Evolutionary conservation across 1,140 invertebrate species (phyloP), one percentile per base, ranked within the genome.

Genomic region (Amphibalanus amphitrite): DNA sequence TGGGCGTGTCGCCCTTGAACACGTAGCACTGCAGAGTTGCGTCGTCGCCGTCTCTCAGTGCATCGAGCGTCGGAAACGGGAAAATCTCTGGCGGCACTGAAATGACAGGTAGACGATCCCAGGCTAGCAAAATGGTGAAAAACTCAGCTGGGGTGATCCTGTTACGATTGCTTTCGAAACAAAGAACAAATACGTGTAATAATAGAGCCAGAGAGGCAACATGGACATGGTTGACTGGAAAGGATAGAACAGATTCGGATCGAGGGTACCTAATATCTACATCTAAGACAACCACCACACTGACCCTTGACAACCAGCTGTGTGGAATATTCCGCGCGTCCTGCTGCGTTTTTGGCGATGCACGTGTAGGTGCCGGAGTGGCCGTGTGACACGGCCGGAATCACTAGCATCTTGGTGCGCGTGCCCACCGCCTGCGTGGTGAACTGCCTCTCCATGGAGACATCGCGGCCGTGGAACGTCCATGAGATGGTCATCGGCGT

Each of bases 1-100:
- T 83, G 1, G 91, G 91, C 72, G 87, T 82, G 78, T 93, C 91
- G 38, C 91, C 91, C 79, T 92, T 92, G 75, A 87, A 86, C 13
- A 95, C 87, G 26, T 89, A 87, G 81, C 93, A 96, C n/a, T 86
- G 85, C 40, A 89, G 81, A 76, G 74, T 73, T 29, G 74, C 75
- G 69, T 75, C 73, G 73, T 74, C 75, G 28, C 75, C 75, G 64
- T 74, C 74, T 23, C 72, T 73, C 38, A 76, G 74, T 72, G 74
- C 74, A 59, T 74, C 74, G 69, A 75, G 74, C 69, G 74, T 74
- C 29, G 70, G 47, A 73, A 70, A 76, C 69, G 75, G 75, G 72
- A 76, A 75, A 71, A 76, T 76, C 72, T 74, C 72, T 28, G 75
- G 75, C 68, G 72, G 74, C 59, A 76, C 75, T 76, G 73, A 6